Evolutionary conservation across 2,113 vertebrate species (phyloP), one percentile per base, ranked within the genome.

Genomic region (Elachura formosa): DNA sequence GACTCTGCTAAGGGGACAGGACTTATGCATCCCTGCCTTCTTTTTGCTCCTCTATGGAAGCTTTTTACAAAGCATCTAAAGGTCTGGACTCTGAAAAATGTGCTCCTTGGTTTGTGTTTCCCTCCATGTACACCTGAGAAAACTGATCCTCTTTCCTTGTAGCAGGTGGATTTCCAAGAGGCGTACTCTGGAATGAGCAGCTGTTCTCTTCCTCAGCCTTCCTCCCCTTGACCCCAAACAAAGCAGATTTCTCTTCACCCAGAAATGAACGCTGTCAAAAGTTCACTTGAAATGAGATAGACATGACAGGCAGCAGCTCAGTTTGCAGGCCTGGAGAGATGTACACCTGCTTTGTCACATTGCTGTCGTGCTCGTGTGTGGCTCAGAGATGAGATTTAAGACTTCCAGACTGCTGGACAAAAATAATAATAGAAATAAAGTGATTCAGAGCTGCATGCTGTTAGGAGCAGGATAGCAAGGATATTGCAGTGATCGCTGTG

Each of bases 401-500:
- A 69, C 26, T 95, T 79, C 7, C 41, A 83, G 82, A 14, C 67
- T 88, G 54, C 41, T 85, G 82, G 34, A 46, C 38, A 85, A 64
- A 95, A 95, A 56, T 46, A 71, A 40, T 41, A 84, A 71, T 62
- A 77, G 46, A 81, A 87, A 74, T 72, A 23, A 61, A 66, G 55
- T 12, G 43, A 24, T 72, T 81, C 48, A 67, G 66, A 51, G 48
- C 36, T 55, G 19, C 16, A 3, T 34, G 54, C 67, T 83, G 18
- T 28, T 64, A 72, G 41, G 31, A 48, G 31, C 31, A 84, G 66
- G 31, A 6, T 18, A 6, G 46, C 40, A 87, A 45, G 46, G 41
- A 34, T 69, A 49, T 11, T 1, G 1, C 12, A 49, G 29, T 51
- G n/a, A 26, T 82, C 0, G 0, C 24, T 59, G 24, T 43, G n/a